Evolutionary conservation across 1,140 invertebrate species (phyloP).

Genomic region (Pseudoatta argentina): DNA sequence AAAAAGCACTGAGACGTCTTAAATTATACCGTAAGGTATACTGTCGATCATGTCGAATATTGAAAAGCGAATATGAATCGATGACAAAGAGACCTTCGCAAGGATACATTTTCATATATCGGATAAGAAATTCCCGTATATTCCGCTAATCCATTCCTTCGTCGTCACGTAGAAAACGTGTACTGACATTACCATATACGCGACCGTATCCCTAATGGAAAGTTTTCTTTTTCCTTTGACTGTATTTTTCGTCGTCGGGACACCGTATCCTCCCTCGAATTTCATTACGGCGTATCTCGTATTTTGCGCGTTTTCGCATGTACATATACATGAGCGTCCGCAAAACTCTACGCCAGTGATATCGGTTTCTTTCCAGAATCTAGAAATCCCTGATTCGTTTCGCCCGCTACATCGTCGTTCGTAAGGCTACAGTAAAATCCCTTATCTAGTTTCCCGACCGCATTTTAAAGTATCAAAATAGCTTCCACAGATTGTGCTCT

Average conservation of each 20-base stretch:
- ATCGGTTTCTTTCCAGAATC: constrained; percentile 56
- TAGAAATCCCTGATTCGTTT: constrained; percentile 62
- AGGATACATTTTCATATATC: constrained; percentile 44
- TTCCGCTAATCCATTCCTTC: constrained; percentile 73
- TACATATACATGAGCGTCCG: constrained; percentile 56
- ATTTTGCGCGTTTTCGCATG: constrained; percentile 64
- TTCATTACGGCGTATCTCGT: constrained; percentile 55
- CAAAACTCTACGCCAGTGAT: constrained; percentile 32
- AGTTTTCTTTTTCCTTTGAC: constrained; percentile 74
- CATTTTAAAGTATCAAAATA: constrained; percentile 59
- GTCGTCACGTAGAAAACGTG: constrained; percentile 79
- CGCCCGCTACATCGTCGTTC: constrained; percentile 60
- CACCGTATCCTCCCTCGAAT: constrained; percentile 52
- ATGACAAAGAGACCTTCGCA: constrained; percentile 34
- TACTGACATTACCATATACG: constrained; percentile 75
- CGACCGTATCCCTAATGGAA: constrained; percentile 77
- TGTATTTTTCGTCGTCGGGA: constrained; percentile 66
- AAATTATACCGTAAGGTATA: constrained; percentile 21
- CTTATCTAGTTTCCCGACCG: constrained; percentile 57
- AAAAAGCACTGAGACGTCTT: not conserved
- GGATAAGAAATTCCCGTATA: constrained; percentile 61
- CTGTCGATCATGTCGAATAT: constrained; percentile 29
- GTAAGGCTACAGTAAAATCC: constrained; percentile 60
- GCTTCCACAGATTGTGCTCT: constrained; percentile 24
- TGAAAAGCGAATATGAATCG: constrained; percentile 34